Evolutionary conservation across 2,888 invertebrate species (phyloP).

Genomic region (Blastobasis adustella): DNA sequence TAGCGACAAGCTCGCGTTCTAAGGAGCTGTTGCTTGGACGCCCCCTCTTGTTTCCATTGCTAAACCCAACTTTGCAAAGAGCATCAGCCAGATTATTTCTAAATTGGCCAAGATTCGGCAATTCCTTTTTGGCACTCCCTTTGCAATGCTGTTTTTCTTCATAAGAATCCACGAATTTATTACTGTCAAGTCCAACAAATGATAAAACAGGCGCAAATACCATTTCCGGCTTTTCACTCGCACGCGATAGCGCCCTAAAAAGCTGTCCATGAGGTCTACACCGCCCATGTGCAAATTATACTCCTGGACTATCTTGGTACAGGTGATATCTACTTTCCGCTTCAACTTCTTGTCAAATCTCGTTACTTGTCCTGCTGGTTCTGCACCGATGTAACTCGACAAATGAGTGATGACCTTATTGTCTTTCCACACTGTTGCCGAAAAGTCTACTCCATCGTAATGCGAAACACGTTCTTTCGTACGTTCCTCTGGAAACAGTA

Average conservation of each 20-base stretch:
- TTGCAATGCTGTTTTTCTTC: neutral
- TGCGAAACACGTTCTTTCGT: slow-evolving; percentile 26
- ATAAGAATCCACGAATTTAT: neutral
- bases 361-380: slow-evolving; percentile 14
- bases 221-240: slow-evolving; percentile 8
- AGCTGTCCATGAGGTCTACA: slow-evolving; percentile 12
- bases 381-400: slow-evolving; percentile 30
- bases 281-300: slow-evolving; percentile 16
- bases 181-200: neutral
- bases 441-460: slow-evolving; percentile 22
- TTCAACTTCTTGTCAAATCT: slow-evolving; percentile 6
- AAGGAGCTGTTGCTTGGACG: no score
- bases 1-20: no score
- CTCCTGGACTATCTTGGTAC: slow-evolving; percentile 8
- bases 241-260: slow-evolving; percentile 8
- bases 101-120: neutral
- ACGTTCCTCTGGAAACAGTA: slow-evolving; percentile 25
- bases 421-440: slow-evolving; percentile 28
- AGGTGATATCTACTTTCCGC: slow-evolving; percentile 5
- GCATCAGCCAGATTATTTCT: neutral
- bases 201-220: slow-evolving; percentile 9
- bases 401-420: slow-evolving; percentile 28
- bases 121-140: neutral
- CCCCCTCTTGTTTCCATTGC: no score
- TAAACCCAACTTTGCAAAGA: no score